These are phyloP conservation scores for Platycheirus albimanus DNA, from an alignment of 2,888 invertebrate genomes.

Conservation along the genomic window DNA sequence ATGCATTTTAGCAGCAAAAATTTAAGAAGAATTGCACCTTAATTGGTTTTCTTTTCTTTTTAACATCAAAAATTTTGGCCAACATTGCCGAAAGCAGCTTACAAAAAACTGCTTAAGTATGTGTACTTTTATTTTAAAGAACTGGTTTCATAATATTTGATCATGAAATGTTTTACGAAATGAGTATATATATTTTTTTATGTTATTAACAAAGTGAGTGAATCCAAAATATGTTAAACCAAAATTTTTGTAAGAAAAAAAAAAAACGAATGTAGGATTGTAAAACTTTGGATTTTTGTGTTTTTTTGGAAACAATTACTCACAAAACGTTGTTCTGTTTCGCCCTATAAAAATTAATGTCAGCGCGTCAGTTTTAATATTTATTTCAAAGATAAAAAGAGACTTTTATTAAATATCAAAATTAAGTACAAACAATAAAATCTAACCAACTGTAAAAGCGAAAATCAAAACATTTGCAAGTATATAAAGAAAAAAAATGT, in stretches of 20 bases:
- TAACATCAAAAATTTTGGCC: constrained; percentile 51
- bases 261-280: constrained; percentile 75
- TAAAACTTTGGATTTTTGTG: constrained; percentile 76
- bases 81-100: constrained; percentile 40
- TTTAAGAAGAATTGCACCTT: constrained; percentile 57
- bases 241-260: constrained; percentile 67
- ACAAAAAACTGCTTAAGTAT: constrained; percentile 18
- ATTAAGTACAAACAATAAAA: constrained; percentile 66
- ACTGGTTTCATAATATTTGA: constrained; percentile 36
- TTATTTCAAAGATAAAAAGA: constrained; percentile 70
- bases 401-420: constrained; percentile 51
- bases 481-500: constrained; percentile 56
- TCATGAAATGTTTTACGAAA: constrained; percentile 42
- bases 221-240: constrained; percentile 64
- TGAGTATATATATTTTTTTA: constrained; percentile 47
- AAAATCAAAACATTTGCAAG: constrained; percentile 47
- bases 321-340: constrained; percentile 83
- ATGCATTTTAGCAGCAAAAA: constrained; percentile 69
- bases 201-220: constrained; percentile 63
- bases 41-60: constrained; percentile 45
- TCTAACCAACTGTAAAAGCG: constrained; percentile 76
- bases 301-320: constrained; percentile 81
- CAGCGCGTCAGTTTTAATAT: constrained; percentile 80
- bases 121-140: constrained; percentile 21
- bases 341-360: constrained; percentile 83